A percentile compares a stretch with the other conserved stretches of the same genome.
Evolutionary conservation across 2,113 vertebrate species (phyloP).

Genomic region (Axis porcinus): DNA sequence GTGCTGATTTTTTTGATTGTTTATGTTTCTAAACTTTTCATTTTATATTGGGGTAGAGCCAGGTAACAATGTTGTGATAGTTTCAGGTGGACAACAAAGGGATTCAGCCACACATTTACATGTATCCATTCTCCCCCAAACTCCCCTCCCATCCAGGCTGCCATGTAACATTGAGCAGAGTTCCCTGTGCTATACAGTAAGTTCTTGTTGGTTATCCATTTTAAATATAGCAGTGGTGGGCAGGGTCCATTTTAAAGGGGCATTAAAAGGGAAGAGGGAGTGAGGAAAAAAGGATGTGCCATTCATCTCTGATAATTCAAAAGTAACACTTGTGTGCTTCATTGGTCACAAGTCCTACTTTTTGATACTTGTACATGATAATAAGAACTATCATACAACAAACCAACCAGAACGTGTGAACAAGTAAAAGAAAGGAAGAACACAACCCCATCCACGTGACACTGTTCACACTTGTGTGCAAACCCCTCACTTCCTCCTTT

Average conservation of each 20-base stretch:
- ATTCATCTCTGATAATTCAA: neutral
- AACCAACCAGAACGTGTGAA: neutral
- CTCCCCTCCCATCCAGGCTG: neutral
- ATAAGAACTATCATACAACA: neutral
- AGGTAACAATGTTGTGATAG: neutral
- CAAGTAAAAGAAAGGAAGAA: neutral
- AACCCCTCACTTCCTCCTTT: neutral
- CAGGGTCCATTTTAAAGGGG: neutral
- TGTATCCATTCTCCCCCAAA: neutral
- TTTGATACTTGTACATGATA: neutral
- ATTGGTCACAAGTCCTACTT: neutral
- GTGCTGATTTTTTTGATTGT: neutral
- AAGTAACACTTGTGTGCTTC: neutral
- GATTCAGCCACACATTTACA: too few species aligned
- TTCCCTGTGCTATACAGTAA: neutral
- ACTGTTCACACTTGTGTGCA: fast-evolving
- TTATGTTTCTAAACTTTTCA: neutral
- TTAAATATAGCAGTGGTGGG: neutral
- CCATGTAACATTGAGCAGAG: neutral
- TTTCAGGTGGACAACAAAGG: neutral
- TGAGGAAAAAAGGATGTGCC: neutral
- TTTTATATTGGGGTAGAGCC: neutral
- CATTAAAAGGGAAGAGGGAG: neutral
- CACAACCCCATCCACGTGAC: fast-evolving
- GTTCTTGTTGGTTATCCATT: neutral